phyloP scores from a whole-genome alignment of 2,888 invertebrate species.

The Plagodis dolabraria region DNA sequence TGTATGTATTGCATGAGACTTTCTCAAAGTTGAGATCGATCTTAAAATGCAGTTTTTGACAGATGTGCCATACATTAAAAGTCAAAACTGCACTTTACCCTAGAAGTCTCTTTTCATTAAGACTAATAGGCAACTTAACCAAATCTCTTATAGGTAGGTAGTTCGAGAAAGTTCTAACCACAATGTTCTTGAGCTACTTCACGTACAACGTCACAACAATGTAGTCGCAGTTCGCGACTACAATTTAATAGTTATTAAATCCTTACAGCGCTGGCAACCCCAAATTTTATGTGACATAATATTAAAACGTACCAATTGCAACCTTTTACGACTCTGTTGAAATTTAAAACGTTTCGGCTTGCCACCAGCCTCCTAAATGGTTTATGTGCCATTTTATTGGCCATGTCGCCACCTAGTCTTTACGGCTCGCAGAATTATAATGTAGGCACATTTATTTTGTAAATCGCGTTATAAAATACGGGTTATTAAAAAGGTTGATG shows the following conservation, averaged over 20 bases:
- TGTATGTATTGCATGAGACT: no score
- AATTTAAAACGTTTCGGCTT: conserved; percentile 60
- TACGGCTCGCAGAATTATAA: conserved; percentile 46
- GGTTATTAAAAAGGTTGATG: conserved; percentile 38
- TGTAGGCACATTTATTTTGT: conserved; percentile 39
- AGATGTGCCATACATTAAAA: no score
- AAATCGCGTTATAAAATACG: conserved; percentile 32
- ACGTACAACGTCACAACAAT: conserved; percentile 5
- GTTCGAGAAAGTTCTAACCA: no score
- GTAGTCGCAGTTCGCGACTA: conserved; percentile 22
- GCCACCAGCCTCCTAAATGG: conserved; percentile 51
- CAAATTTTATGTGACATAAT: conserved; percentile 50
- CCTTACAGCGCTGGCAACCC: conserved; percentile 39
- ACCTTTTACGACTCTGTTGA: conserved; percentile 58
- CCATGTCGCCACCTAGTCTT: conserved; percentile 54
- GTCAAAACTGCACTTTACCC: no score
- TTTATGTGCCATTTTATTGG: conserved; percentile 60
- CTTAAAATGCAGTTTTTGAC: no score
- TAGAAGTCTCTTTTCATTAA: neutral
- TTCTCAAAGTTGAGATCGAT: no score
- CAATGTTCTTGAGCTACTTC: neutral
- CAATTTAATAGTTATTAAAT: conserved; percentile 43
- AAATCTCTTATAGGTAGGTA: neutral
- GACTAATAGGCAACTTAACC: neutral
- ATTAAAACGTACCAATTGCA: conserved; percentile 59